These are phyloP conservation scores for Stichopus chloronotus DNA, from an alignment of 35 echinoderm and acorn worm species.

Conservation along the genomic window DNA sequence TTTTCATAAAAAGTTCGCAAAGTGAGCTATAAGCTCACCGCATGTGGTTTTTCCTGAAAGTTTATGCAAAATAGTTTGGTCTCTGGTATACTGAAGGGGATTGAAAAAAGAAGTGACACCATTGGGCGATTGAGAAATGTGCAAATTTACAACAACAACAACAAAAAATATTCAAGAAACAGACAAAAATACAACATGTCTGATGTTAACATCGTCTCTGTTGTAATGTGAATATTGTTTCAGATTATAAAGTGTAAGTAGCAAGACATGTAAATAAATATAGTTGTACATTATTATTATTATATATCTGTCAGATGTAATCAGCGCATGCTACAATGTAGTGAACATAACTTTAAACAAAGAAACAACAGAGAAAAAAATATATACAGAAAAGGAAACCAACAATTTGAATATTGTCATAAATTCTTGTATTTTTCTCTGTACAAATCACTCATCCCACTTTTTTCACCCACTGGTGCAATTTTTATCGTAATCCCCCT, in stretches of 20 bases:
- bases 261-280: not conserved
- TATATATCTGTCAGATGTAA: not conserved
- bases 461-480: not conserved
- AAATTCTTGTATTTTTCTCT: not conserved
- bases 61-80: no score
- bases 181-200: no score
- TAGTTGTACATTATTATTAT: not conserved
- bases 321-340: not conserved
- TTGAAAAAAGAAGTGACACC: no score
- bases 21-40: no score
- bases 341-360: no score
- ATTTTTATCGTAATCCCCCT: not conserved
- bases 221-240: not conserved
- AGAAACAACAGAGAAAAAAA: not conserved
- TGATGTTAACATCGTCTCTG: no score
- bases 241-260: not conserved
- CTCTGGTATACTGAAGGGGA: no score
- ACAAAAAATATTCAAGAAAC: no score
- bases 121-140: no score
- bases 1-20: no score
- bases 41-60: no score
- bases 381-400: not conserved
- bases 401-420: not conserved
- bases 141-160: no score
- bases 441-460: not conserved